These are phyloP conservation scores for Venustoraphidia nigricollis DNA, from an alignment of 2,888 invertebrate genomes.

Conservation along the genomic window DNA sequence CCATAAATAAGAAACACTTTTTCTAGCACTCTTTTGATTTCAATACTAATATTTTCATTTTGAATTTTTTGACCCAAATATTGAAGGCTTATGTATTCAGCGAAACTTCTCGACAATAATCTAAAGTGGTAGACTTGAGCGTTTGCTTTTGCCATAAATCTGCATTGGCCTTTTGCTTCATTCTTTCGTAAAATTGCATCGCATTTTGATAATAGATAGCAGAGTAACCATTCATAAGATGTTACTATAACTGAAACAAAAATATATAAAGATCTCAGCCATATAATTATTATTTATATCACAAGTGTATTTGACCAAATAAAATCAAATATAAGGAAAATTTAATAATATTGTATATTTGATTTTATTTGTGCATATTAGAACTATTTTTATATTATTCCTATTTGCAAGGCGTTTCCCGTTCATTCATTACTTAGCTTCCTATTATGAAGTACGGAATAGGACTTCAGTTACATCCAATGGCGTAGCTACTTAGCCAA, in stretches of 20 bases:
- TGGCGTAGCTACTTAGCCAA: no score
- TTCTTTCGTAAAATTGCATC: slow-evolving; percentile 40
- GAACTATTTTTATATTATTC: background rate
- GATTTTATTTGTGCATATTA: no score
- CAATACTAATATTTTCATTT: slow-evolving; percentile 21
- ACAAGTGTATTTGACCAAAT: no score
- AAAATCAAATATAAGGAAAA: no score
- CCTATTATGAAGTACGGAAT: no score
- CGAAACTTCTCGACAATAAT: slow-evolving; percentile 59
- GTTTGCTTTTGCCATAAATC: slow-evolving; percentile 63
- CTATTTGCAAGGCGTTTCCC: no score
- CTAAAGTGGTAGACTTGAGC: slow-evolving; percentile 70
- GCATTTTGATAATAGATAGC: slow-evolving; percentile 59
- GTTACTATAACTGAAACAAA: slow-evolving; percentile 45
- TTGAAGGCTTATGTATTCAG: slow-evolving; percentile 46
- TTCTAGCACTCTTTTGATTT: slow-evolving; percentile 27
- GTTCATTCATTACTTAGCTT: no score
- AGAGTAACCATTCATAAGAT: slow-evolving; percentile 73
- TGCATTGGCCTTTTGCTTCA: slow-evolving; percentile 39
- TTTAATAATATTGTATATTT: no score
- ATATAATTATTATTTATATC: no score
- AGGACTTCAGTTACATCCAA: no score
- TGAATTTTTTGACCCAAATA: slow-evolving; percentile 34
- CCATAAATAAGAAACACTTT: slow-evolving; percentile 39
- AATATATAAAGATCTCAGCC: no score